Percentiles rank a stretch among this genome's conserved stretches.
Evolutionary conservation across 2,113 vertebrate genomes (phyloP).

Genomic region (Hemibagrus wyckioides): DNA sequence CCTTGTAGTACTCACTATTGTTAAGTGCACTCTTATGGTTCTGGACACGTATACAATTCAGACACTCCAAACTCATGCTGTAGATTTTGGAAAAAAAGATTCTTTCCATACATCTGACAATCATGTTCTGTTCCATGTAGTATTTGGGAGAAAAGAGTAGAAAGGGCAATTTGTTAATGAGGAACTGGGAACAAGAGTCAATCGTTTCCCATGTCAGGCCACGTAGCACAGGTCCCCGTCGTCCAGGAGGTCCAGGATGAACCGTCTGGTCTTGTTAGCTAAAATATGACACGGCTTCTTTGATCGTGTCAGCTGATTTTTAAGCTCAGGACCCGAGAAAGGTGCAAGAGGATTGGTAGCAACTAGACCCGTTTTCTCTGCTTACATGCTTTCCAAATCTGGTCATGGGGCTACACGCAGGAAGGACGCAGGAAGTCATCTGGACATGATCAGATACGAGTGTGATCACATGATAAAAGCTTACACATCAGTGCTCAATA

Average conservation of each 20-base stretch:
- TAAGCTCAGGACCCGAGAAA: slow-evolving; percentile 66
- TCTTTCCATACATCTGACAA: slow-evolving; percentile 22
- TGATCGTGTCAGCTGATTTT: slow-evolving; percentile 78
- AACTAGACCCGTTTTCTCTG: slow-evolving; percentile 36
- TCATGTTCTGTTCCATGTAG: slow-evolving; percentile 19
- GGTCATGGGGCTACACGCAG: slow-evolving; percentile 19
- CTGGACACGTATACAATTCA: slow-evolving; percentile 53
- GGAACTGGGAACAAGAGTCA: slow-evolving; percentile 45
- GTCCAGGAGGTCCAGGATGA: slow-evolving; percentile 74
- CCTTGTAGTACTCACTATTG: slow-evolving; percentile 49
- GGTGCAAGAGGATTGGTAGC: slow-evolving; percentile 47
- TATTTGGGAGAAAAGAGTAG: neutral
- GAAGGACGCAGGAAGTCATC: slow-evolving; percentile 15
- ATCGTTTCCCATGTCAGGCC: slow-evolving; percentile 55
- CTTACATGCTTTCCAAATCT: slow-evolving; percentile 3
- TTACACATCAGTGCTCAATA: neutral
- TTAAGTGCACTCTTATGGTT: slow-evolving; percentile 60
- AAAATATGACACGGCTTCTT: slow-evolving; percentile 69
- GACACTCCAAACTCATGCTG: slow-evolving; percentile 58
- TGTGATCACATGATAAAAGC: slow-evolving; percentile 28
- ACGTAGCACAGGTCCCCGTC: slow-evolving; percentile 21
- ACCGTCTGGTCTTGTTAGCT: slow-evolving; percentile 74
- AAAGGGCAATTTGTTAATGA: slow-evolving; percentile 52
- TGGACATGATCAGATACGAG: slow-evolving; percentile 27
- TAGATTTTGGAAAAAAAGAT: slow-evolving; percentile 30